A percentile compares a stretch with the other conserved stretches of the same genome.
These are phyloP conservation scores for Archaeoteleia sp. DNA, from an alignment of 2,888 invertebrate genomes.

Conservation along the genomic window DNA sequence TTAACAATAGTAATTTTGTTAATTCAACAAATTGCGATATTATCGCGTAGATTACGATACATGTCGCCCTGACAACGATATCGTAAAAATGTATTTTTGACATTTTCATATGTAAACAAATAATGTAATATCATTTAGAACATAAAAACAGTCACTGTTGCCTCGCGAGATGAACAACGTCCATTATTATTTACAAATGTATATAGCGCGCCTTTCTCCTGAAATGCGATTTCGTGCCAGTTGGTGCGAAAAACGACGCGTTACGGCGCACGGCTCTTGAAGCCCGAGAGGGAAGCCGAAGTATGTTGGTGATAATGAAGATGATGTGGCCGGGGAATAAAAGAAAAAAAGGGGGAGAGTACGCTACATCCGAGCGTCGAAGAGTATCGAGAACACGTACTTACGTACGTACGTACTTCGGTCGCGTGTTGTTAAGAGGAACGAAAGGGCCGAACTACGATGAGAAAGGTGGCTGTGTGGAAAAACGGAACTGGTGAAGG, in stretches of 20 bases:
- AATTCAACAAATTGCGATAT: too few species aligned
- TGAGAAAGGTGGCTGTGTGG: conserved; percentile 26
- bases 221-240: conserved; percentile 43
- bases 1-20: too few species aligned
- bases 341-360: conserved; percentile 50
- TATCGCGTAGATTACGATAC: too few species aligned
- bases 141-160: conserved; percentile 5
- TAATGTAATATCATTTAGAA: too few species aligned
- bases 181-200: conserved; percentile 34
- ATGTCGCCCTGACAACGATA: too few species aligned
- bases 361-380: conserved; percentile 63
- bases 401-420: conserved; percentile 49
- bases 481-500: conserved; percentile 10
- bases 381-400: conserved; percentile 57
- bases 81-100: too few species aligned
- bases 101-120: too few species aligned
- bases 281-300: conserved; percentile 28
- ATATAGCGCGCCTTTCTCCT: conserved; percentile 33
- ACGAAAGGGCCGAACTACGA: conserved; percentile 29
- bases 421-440: conserved; percentile 52
- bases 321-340: conserved; percentile 59
- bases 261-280: conserved; percentile 18
- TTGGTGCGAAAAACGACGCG: conserved; percentile 37
- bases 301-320: conserved; percentile 61
- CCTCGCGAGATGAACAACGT: conserved; percentile 15